phyloP scores from a whole-genome alignment of 1,140 invertebrate species.

The Anoplolepis gracilipes region DNA sequence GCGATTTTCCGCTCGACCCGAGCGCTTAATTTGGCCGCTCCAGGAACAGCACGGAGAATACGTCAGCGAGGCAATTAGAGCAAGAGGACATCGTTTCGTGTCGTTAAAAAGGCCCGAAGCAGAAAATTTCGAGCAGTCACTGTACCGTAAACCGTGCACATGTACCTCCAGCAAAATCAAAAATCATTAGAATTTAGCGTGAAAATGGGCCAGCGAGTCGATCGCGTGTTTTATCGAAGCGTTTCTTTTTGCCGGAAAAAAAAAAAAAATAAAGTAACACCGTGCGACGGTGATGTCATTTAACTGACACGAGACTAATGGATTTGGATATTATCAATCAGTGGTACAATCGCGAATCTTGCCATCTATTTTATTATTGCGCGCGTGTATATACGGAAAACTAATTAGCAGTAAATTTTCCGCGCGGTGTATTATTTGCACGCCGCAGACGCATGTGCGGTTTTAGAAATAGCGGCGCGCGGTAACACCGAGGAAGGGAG shows the following conservation, averaged over 20 bases:
- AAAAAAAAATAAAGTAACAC: constrained; percentile 13
- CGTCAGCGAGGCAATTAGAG: constrained; percentile 70
- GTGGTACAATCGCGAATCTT: neutral
- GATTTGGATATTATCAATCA: constrained; percentile 59
- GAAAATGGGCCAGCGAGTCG: constrained; percentile 65
- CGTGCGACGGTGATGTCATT: constrained; percentile 33
- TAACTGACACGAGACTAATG: constrained; percentile 54
- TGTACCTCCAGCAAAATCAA: constrained; percentile 55
- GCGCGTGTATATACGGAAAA: constrained; percentile 35
- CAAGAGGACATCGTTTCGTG: constrained; percentile 53
- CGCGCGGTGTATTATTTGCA: constrained; percentile 52
- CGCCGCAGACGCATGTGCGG: constrained; percentile 34
- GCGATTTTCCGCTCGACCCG: constrained; percentile 62
- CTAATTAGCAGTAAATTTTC: constrained; percentile 75
- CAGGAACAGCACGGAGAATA: constrained; percentile 58
- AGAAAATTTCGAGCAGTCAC: constrained; percentile 54
- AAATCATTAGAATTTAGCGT: constrained; percentile 38
- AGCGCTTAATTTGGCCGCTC: constrained; percentile 59
- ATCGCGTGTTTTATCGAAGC: constrained; percentile 65
- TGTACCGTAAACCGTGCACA: constrained; percentile 62
- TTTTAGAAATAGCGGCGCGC: constrained; percentile 35
- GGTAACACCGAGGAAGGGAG: neutral
- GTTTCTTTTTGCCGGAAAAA: constrained; percentile 11
- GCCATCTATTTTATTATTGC: constrained; percentile 34
- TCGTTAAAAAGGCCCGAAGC: constrained; percentile 46